A percentile compares a stretch with the other conserved stretches of the same genome.
These are phyloP conservation scores for Metridium senile DNA, from an alignment of 92 coral and sea anemone species.

Conservation along the genomic window DNA sequence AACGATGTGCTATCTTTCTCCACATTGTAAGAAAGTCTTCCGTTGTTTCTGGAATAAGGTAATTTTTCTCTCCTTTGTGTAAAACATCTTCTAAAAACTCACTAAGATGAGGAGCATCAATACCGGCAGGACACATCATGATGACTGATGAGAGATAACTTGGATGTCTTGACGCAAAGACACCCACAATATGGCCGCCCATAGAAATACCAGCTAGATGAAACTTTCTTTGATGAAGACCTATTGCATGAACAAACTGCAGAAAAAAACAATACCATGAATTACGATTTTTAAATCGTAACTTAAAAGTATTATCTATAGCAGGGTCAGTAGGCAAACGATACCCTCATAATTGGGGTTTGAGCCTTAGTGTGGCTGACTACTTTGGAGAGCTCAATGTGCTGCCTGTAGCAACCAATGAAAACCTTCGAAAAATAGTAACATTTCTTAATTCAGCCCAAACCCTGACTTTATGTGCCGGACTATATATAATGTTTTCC, in stretches of 20 bases:
- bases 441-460: no score
- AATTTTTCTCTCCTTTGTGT: slow-evolving; percentile 61
- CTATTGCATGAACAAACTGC: slow-evolving; percentile 86
- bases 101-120: slow-evolving; percentile 79
- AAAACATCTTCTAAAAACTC: slow-evolving; percentile 64
- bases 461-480: no score
- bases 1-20: slow-evolving; percentile 63
- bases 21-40: slow-evolving; percentile 82
- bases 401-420: no score
- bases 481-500: no score
- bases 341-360: no score
- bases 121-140: slow-evolving; percentile 90
- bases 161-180: slow-evolving; percentile 78
- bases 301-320: background rate
- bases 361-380: no score
- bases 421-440: no score
- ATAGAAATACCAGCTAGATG: slow-evolving; percentile 85
- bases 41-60: slow-evolving; percentile 74
- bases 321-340: no score
- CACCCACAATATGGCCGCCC: slow-evolving; percentile 94
- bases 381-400: no score
- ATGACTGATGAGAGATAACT: slow-evolving; percentile 66
- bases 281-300: no score
- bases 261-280: slow-evolving; percentile 6
- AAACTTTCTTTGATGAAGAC: slow-evolving; percentile 70